Base-by-base conservation (phyloP, 2,888 invertebrate species). In the Xestia xanthographa region DNA sequence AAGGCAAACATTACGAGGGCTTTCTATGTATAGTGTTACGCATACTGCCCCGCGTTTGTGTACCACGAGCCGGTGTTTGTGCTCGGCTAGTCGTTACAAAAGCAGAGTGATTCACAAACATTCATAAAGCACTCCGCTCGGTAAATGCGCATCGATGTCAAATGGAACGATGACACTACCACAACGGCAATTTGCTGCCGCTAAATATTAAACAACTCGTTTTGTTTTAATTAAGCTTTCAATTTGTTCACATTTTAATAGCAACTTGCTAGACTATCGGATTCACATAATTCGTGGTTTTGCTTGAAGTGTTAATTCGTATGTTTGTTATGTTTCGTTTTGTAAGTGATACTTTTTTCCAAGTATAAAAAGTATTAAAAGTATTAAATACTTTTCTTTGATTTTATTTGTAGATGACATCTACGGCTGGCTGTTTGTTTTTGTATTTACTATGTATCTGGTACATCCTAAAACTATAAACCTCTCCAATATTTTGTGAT, bases 1-100 rank as follows among this genome's bases (percentile, higher is more conserved):
- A 95, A 96, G 92, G 94, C 94, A 96, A 96, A 96, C 96, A 96
- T 90, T 91, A 91, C 92, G 92, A 95, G 93, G 95, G 94, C 92
- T 93, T 93, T 94, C 93, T 92, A 92, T 95, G 93, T 94, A 93
- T 95, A 95, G 92, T 92, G 94, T 95, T 94, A 93, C 94, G 90
- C 91, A 88, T 88, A 90, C 90, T 91, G 90, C 88, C 91, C 92
- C 86, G 87, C 91, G 92, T 92, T 93, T 90, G 90, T 90, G 89
- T 88, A 84, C 83, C 77, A 89, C 88, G 66, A 73, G 43, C 72
- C 65, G 41, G 56, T 93, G 92, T 93, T 92, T 93, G 91, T 90
- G 89, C 90, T 90, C 90, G 91, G 89, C 90, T 92, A 92, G 93
- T 93, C 89, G 93, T 89, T 93, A 94, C 94, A 93, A 94, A 92